Conservation (phyloP, 2,888 invertebrate species). For the Ecliptopera silaceata region DNA sequence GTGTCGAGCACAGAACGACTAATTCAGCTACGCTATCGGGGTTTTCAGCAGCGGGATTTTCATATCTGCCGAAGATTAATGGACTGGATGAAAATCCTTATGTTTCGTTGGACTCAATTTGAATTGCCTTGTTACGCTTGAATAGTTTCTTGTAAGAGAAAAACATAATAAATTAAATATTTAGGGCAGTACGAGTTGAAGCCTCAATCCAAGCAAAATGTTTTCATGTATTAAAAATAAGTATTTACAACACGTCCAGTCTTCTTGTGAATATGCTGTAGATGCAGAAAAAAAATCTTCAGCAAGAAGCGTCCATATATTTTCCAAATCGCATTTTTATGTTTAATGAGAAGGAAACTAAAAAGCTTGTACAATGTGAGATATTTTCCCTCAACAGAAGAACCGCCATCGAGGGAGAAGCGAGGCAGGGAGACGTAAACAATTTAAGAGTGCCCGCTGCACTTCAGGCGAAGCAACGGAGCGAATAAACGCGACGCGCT, state of each 20-base stretch:
- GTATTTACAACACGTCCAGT: too few relatives aligned
- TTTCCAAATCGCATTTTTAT: conserved; percentile 14
- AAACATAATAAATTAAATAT: too few relatives aligned
- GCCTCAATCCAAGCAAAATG: too few relatives aligned
- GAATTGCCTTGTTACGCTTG: too few relatives aligned
- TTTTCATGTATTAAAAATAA: too few relatives aligned
- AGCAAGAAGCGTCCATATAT: conserved; percentile 1
- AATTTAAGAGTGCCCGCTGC: conserved; percentile 64
- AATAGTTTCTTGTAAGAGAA: too few relatives aligned
- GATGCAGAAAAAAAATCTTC: background rate
- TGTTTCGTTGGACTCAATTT: too few relatives aligned
- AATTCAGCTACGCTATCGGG: conserved; percentile 8
- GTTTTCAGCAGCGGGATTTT: conserved; percentile 8
- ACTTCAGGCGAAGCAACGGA: conserved; percentile 60
- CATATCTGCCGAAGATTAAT: conserved; percentile 14
- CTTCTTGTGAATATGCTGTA: too few relatives aligned
- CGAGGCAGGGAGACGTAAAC: conserved; percentile 62
- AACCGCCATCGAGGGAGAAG: conserved; percentile 25
- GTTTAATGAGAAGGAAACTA: conserved; percentile 41
- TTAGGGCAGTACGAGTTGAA: too few relatives aligned
- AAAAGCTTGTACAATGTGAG: conserved; percentile 34
- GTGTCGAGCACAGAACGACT: background rate
- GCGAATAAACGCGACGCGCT: conserved; percentile 60
- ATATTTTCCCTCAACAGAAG: conserved; percentile 21
- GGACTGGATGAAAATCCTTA: background rate